Conservation (phyloP, 2,888 invertebrate species). For the Ischnus inquisitorius region DNA sequence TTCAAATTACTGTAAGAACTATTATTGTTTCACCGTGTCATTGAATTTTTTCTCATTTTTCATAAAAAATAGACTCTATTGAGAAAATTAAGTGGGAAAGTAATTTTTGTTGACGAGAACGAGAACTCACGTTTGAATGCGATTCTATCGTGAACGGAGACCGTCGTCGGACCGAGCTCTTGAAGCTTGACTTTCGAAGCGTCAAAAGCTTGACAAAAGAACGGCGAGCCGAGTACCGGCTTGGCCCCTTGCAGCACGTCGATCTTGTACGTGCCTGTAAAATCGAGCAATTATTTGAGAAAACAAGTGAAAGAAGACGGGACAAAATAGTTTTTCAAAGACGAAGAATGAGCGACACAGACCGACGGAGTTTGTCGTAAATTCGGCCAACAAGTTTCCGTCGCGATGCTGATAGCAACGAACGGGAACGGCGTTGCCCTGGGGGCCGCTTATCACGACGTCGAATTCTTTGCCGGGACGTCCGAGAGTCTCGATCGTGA, state of each 20-base stretch:
- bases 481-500: conserved; percentile 95
- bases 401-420: conserved; percentile 98
- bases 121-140: conserved; percentile 90
- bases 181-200: conserved; percentile 93
- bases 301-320: conserved; percentile 1
- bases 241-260: conserved; percentile 97
- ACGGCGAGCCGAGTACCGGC: conserved; percentile 96
- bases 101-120: not conserved
- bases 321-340: not conserved
- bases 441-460: conserved; percentile 94
- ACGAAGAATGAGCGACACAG: conserved; percentile 68
- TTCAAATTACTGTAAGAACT: too few species aligned
- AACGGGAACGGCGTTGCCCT: conserved; percentile 93
- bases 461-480: conserved; percentile 95
- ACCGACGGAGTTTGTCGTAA: conserved; percentile 92
- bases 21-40: too few species aligned
- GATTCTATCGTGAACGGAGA: conserved; percentile 94
- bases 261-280: conserved; percentile 86
- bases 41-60: too few species aligned
- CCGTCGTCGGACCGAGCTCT: conserved; percentile 91
- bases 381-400: conserved; percentile 97
- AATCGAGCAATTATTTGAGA: conserved; percentile 5
- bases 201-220: conserved; percentile 96
- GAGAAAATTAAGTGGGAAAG: not conserved
- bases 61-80: too few species aligned